phyloP scores from a whole-genome alignment of 2,888 invertebrate species.

The Bembecia ichneumoniformis region DNA sequence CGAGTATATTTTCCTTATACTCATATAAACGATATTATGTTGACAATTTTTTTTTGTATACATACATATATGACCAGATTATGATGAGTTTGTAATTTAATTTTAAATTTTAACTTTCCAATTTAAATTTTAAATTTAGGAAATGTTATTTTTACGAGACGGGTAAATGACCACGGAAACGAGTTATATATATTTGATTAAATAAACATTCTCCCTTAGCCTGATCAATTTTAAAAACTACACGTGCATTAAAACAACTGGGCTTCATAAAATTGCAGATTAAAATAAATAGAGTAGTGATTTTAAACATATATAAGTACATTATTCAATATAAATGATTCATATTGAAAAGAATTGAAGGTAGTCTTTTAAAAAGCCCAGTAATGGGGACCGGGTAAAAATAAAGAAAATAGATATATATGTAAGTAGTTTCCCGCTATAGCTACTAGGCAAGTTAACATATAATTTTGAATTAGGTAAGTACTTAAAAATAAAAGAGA shows the following conservation, averaged over 20 bases:
- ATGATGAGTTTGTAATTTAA: too few relatives aligned
- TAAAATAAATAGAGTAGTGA: too few relatives aligned
- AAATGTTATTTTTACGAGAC: too few relatives aligned
- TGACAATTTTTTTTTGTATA: too few relatives aligned
- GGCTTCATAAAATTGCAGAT: conserved; percentile 38
- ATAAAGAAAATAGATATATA: conserved; percentile 33
- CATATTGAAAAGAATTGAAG: too few relatives aligned
- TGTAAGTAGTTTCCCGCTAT: conserved; percentile 59
- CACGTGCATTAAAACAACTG: conserved; percentile 55
- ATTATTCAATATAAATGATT: background rate
- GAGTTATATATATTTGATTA: background rate
- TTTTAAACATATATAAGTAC: background rate
- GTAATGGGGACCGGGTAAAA: conserved; percentile 45
- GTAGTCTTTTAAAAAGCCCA: conserved; percentile 47
- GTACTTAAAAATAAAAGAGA: conserved; percentile 31
- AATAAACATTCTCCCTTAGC: conserved; percentile 36
- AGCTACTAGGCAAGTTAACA: conserved; percentile 72
- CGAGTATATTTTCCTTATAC: too few relatives aligned
- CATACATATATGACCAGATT: too few relatives aligned
- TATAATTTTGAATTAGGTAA: conserved; percentile 6
- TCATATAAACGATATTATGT: too few relatives aligned
- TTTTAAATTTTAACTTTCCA: too few relatives aligned
- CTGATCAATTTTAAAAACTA: conserved; percentile 44
- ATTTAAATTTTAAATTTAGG: too few relatives aligned
- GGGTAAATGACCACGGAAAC: background rate